These are phyloP conservation scores for Microctenopoma steveboyesi DNA, from an alignment of 2,797 vertebrate genomes.

Conservation along the genomic window DNA sequence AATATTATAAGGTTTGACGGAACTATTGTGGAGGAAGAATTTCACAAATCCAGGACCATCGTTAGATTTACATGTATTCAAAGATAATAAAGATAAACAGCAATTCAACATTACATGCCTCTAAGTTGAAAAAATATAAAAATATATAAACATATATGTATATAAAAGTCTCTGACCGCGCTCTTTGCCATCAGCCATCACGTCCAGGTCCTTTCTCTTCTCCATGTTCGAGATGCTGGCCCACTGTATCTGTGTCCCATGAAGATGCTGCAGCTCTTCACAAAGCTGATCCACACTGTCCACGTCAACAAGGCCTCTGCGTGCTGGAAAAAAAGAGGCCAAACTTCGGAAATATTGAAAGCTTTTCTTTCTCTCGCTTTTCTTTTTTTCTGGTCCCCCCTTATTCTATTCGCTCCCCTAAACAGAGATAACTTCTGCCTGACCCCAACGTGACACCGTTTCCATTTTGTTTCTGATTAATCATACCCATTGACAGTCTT, in stretches of 20 bases:
- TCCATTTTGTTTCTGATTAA: constrained; percentile 99
- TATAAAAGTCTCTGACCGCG: constrained; percentile 66
- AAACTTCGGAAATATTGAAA: constrained; percentile 81
- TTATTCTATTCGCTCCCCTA: constrained; percentile 75
- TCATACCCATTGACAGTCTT: constrained; percentile 99
- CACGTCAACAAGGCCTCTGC: constrained; percentile 73
- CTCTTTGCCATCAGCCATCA: constrained; percentile 50
- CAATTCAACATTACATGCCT: neutral
- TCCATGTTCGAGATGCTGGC: constrained; percentile 56
- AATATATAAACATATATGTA: neutral
- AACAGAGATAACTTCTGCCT: constrained; percentile 91
- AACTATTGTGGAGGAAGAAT: neutral
- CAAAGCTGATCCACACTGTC: constrained; percentile 64
- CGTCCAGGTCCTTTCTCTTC: constrained; percentile 53
- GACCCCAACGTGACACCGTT: constrained; percentile 97
- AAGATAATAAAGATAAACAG: neutral
- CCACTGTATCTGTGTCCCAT: constrained; percentile 58
- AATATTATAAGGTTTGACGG: neutral
- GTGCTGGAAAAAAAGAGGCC: constrained; percentile 67
- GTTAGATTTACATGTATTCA: neutral
- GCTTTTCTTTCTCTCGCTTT: constrained; percentile 74
- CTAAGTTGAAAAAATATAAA: neutral
- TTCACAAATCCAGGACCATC: neutral
- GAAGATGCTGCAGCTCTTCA: constrained; percentile 62
- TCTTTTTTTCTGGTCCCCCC: constrained; percentile 44